Base-by-base conservation (phyloP, 2,113 vertebrate genomes). In the Gallinago paraguaiae region DNA sequence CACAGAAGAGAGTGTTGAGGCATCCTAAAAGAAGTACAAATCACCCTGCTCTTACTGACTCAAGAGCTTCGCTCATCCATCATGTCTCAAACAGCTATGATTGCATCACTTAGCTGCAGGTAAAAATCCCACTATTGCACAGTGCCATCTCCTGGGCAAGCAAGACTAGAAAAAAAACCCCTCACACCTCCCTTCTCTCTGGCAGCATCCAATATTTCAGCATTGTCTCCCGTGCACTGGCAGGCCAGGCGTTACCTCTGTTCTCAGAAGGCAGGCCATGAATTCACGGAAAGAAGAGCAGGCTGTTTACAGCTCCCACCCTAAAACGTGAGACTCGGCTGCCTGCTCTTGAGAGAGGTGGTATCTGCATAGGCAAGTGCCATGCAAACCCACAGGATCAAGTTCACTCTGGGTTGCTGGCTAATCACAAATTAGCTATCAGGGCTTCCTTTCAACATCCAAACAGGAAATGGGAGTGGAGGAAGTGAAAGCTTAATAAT, bases 81-180 rank as follows among this genome's bases (percentile, higher is more conserved):
- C 56, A 7, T 0, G 0, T 25, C 63, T 67, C 74, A 86, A 51
- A 20, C 27, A 56, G 57, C 10, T 43, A 31, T 7, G 0, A 68
- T 8, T n/a, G 46, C 37, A 50, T 0, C 3, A 50, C 28, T 17
- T 37, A 65, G 0, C 50, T 9, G 33, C 43, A 83, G 88, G 90
- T 86, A 39, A 65, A 86, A 80, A 45, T 93, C 92, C 78, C 50
- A 86, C 89, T 98, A 94, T 83, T 96, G 94, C 82, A 96, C 75
- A 97, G 96, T 82, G 95, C 97, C 97, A 98, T 83, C 98, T 98
- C 96, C 97, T 97, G 97, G 97, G 89, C 81, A 92, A 94, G 76
- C 63, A 60, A 59, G 59, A 43, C 28, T 41, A 68, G 75, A 57
- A 68, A 59, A 67, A 56, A 65, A 24, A 7, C 12, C 37, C 78